Evolutionary conservation across 2,113 vertebrate species (phyloP).

Genomic region (Amazona guildingii): DNA sequence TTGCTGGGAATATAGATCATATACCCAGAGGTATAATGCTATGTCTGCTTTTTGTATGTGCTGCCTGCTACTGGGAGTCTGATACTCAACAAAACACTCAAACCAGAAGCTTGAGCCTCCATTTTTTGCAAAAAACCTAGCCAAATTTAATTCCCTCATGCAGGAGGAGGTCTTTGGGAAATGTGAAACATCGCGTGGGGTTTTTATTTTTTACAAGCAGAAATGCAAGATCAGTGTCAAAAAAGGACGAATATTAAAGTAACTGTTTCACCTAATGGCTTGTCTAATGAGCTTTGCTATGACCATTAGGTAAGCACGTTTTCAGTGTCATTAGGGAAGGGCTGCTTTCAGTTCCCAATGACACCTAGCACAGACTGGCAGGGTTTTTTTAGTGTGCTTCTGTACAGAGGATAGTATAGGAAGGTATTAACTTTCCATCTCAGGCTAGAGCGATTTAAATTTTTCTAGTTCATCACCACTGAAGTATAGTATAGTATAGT

Average conservation of each 20-base stretch:
- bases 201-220: neutral
- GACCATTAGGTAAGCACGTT: accelerated
- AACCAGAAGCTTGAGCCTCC: neutral
- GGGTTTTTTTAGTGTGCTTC: neutral
- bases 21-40: neutral
- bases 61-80: neutral
- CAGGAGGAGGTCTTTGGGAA: neutral
- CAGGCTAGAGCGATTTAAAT: neutral
- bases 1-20: accelerated
- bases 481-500: neutral
- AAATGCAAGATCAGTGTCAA: neutral
- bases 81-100: neutral
- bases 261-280: neutral
- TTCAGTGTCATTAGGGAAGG: neutral
- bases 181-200: neutral
- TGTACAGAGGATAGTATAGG: neutral
- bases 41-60: neutral
- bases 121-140: neutral
- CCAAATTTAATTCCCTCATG: neutral
- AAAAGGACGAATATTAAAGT: neutral
- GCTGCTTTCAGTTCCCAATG: neutral
- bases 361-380: neutral
- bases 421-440: neutral
- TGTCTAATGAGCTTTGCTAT: neutral
- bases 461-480: neutral